phyloP scores from a whole-genome alignment of 30 jellyfish, hydroid and myxozoan species.

The Hydractinia echinata region DNA sequence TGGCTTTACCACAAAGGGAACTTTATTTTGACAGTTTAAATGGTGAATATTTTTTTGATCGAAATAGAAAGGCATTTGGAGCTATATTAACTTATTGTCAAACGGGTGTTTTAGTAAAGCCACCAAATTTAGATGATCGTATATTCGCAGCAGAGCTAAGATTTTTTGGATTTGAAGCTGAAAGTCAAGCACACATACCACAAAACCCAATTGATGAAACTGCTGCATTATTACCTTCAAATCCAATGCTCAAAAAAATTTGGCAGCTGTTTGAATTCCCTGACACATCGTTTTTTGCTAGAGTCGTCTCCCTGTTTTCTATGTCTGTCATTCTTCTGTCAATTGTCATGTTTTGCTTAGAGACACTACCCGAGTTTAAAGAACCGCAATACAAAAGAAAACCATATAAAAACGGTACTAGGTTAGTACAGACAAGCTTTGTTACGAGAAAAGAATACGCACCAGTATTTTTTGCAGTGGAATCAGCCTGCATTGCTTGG shows the following conservation, averaged over 20 bases:
- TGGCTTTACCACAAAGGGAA: conserved; percentile 85
- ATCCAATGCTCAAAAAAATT: conserved; percentile 42
- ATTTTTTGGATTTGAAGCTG: conserved; percentile 92
- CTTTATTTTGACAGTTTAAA: conserved; percentile 57
- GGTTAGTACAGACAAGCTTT: conserved; percentile 28
- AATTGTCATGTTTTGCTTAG: conserved; percentile 86
- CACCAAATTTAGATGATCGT: conserved; percentile 85
- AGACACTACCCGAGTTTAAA: conserved; percentile 83
- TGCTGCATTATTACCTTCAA: conserved; percentile 53
- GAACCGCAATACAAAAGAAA: conserved; percentile 40
- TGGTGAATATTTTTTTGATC: conserved; percentile 83
- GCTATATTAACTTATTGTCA: conserved; percentile 91
- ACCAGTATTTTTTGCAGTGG: conserved; percentile 55
- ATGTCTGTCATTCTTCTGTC: conserved; percentile 73
- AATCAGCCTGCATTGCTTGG: conserved; percentile 77
- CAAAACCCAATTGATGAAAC: conserved; percentile 44
- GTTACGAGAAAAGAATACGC: conserved; percentile 40
- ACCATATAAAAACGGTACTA: conserved; percentile 59
- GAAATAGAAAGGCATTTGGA: conserved; percentile 89
- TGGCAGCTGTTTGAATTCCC: conserved; percentile 93
- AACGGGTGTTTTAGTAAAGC: conserved; percentile 81
- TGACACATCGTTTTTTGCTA: conserved; percentile 70
- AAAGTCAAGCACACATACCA: conserved; percentile 67
- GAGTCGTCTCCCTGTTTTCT: conserved; percentile 77
- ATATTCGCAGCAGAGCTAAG: conserved; percentile 91